Evolutionary conservation across 1,140 invertebrate species (phyloP), one percentile per base, ranked within the genome.

Genomic region (Drosophila persimilis): DNA sequence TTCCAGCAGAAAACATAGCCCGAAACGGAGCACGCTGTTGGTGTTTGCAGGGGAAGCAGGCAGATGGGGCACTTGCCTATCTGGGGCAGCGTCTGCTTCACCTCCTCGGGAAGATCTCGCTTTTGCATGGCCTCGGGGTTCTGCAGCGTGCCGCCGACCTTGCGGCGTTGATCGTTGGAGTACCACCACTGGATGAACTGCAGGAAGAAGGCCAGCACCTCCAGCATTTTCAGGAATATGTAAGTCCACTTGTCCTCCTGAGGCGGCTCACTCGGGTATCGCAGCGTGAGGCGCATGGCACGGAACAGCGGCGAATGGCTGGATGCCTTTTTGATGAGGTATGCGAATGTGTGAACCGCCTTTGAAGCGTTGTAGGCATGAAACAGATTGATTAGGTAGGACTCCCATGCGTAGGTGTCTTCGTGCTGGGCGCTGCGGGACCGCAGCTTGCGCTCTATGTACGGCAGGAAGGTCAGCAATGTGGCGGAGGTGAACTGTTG

Each of bases 131-230:
- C 62, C 8, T 72, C 51, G 0, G 88, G 90, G 58, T 88, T 90
- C 15, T 85, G 60, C 6, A 90, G 62, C 0, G 85, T 60, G 7
- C 80, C 85, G 2, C 88, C 89, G 0, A 90, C 63, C 53, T 90
- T 91, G 1, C 83, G 77, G 0, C 81, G 66, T 47, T 91, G 90
- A 47, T 90, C 86, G 35, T 88, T 90, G 2, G 89, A 90, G 55
- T 91, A 91, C 90, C 88, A 91, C 90, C 90, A 91, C 24, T 91
- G 90, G 1, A 91, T 73, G n/a, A 91, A 91, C 63, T 91, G 90
- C 35, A 91, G 62, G 29, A 91, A 91, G 22, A 91, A 91, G 26
- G 88, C 90, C 17, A 91, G 52, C 7, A 91, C 85, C 50, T 91
- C 90, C 0, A 91, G 70, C 59, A 86, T 57, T 41, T 91, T 91